phyloP scores from a whole-genome alignment of 2,113 vertebrate species.

The Eulemur macaco region DNA sequence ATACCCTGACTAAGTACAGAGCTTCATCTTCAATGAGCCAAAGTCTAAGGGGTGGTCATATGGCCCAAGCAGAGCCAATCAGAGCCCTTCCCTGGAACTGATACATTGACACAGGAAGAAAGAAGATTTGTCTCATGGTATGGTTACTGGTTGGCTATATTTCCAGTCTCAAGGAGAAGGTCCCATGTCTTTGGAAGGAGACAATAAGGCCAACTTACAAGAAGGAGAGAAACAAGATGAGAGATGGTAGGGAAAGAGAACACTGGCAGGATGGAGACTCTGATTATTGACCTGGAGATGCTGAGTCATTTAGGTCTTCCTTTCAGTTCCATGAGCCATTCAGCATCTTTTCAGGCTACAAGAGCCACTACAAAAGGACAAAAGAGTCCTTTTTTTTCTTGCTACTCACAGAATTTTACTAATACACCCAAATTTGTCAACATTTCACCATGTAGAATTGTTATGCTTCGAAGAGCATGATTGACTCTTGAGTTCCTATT shows the following conservation, averaged over 20 bases:
- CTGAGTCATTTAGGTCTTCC: background rate
- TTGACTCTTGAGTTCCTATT: background rate
- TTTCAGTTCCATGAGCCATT: background rate
- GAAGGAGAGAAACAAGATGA: background rate
- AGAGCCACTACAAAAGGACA: background rate
- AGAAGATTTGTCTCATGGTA: background rate
- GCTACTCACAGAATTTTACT: background rate
- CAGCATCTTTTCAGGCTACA: background rate
- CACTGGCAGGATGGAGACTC: background rate
- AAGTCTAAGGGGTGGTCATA: background rate
- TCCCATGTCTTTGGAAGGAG: background rate
- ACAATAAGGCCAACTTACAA: background rate
- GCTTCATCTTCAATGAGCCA: background rate
- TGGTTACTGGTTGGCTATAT: background rate
- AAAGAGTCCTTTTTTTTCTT: background rate
- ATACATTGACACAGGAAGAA: background rate
- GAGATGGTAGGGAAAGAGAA: background rate
- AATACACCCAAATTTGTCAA: background rate
- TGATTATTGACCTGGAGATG: background rate
- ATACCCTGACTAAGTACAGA: background rate
- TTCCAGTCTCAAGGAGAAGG: background rate
- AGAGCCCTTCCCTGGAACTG: background rate
- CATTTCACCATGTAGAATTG: background rate
- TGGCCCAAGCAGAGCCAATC: background rate
- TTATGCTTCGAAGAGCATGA: slow-evolving; percentile 1